phyloP scores from a whole-genome alignment of 2,797 vertebrate genomes.

The Merluccius polli region DNA sequence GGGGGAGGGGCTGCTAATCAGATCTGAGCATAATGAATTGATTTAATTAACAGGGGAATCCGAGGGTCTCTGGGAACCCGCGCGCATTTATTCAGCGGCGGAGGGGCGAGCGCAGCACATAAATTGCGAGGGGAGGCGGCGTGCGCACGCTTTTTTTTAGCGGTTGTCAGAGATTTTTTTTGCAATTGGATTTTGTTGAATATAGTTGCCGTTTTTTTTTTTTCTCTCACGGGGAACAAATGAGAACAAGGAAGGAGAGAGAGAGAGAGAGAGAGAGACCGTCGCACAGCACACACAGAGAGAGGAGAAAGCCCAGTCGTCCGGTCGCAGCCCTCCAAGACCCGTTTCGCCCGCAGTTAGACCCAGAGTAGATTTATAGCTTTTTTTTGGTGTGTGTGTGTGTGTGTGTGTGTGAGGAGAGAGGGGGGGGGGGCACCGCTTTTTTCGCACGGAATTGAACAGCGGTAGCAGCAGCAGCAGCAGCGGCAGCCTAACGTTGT shows the following conservation, averaged over 20 bases:
- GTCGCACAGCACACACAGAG: too few species aligned
- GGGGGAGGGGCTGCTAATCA: slow-evolving; percentile 99
- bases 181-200: slow-evolving; percentile 81
- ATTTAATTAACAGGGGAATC: slow-evolving; percentile 99
- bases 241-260: slow-evolving; percentile 75
- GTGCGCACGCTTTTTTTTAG: slow-evolving; percentile 83
- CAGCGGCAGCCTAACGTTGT: slow-evolving; percentile 52
- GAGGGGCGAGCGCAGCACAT: slow-evolving; percentile 82
- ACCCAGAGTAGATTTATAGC: slow-evolving; percentile 18
- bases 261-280: too few species aligned
- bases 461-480: slow-evolving; percentile 44
- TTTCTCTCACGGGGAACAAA: too few species aligned
- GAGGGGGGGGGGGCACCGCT: too few species aligned
- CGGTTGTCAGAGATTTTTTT: slow-evolving; percentile 78
- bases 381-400: too few species aligned
- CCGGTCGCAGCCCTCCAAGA: slow-evolving; percentile 56
- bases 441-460: slow-evolving; percentile 74
- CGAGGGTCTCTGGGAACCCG: slow-evolving; percentile 96
- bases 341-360: slow-evolving; percentile 50
- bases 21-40: slow-evolving; percentile 99
- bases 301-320: slow-evolving; percentile 56
- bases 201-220: slow-evolving; percentile 84
- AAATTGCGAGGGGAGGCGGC: slow-evolving; percentile 77
- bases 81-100: slow-evolving; percentile 87
- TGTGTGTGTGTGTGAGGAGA: too few species aligned